A percentile compares a stretch with the other conserved stretches of the same genome.
phyloP scores from a whole-genome alignment of 2,888 invertebrate species.

The Amiota communis region DNA sequence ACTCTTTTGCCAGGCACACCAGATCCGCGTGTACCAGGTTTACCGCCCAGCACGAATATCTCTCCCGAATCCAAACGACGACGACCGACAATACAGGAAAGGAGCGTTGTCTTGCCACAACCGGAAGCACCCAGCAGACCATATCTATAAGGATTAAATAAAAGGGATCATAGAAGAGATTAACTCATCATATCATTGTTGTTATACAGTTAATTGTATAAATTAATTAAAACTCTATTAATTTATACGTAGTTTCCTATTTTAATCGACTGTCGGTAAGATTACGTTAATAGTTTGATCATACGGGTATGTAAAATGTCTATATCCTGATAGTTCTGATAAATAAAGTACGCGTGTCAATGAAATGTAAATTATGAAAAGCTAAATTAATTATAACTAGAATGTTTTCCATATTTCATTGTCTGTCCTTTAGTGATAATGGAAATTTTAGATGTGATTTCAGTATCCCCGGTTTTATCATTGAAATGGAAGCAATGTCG shows the following conservation, averaged over 20 bases:
- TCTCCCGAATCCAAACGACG: conserved; percentile 89
- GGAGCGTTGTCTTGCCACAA: conserved; percentile 95
- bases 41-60: conserved; percentile 91
- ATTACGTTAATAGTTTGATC: too few relatives aligned
- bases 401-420: neutral
- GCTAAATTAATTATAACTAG: neutral
- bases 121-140: conserved; percentile 95
- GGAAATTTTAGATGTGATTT: neutral
- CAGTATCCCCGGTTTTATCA: neutral
- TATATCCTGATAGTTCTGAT: too few relatives aligned
- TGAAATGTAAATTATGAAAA: too few relatives aligned
- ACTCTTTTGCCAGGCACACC: conserved; percentile 94
- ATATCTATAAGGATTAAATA: conserved; percentile 79
- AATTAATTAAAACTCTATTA: too few relatives aligned
- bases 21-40: conserved; percentile 90
- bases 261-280: too few relatives aligned
- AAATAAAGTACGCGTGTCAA: too few relatives aligned
- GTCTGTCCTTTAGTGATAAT: neutral
- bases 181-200: too few relatives aligned
- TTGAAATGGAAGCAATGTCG: neutral
- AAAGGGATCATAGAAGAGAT: too few relatives aligned
- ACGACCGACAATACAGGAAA: conserved; percentile 93
- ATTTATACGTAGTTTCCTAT: too few relatives aligned
- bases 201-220: too few relatives aligned
- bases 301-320: too few relatives aligned